Percentiles rank a stretch among this genome's conserved stretches.
These are phyloP conservation scores for Aphidius ervi DNA, from an alignment of 1,140 invertebrate genomes.

Conservation along the genomic window DNA sequence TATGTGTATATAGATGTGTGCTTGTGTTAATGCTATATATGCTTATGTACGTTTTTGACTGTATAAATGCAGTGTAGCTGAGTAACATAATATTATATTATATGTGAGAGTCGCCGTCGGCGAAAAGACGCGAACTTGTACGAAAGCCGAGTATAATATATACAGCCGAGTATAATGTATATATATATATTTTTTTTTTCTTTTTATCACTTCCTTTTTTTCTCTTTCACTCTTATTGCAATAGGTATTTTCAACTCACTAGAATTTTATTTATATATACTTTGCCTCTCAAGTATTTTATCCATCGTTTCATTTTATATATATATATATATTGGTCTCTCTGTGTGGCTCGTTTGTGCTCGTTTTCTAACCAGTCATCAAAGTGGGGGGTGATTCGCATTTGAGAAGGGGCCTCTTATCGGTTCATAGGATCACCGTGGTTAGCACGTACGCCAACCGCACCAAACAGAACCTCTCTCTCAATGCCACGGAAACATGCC, in stretches of 20 bases:
- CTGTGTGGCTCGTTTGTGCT: too few species aligned
- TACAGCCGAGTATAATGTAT: too few species aligned
- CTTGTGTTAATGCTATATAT: not conserved
- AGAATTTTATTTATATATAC: too few species aligned
- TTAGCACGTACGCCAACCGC: conserved; percentile 43
- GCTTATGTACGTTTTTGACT: not conserved
- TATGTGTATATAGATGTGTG: not conserved
- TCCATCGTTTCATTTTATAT: too few species aligned
- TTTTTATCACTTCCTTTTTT: too few species aligned
- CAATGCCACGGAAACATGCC: conserved; percentile 14
- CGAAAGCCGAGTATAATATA: too few species aligned
- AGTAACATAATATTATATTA: not conserved
- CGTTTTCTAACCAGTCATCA: too few species aligned
- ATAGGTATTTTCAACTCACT: too few species aligned
- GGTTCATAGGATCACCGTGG: conserved; percentile 41
- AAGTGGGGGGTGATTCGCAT: conserved; percentile 5
- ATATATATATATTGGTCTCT: too few species aligned
- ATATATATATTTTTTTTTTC: too few species aligned
- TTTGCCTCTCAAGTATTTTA: too few species aligned
- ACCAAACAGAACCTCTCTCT: conserved; percentile 14
- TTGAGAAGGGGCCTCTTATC: conserved; percentile 37
- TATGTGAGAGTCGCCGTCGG: conserved; percentile 26
- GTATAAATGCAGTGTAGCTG: not conserved
- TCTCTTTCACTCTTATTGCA: not conserved
- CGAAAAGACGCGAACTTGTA: conserved; percentile 10